A percentile compares a stretch with the other conserved stretches of the same genome.
Evolutionary conservation across 1,140 invertebrate genomes (phyloP).

Genomic region (Zaprionus ghesquierei): DNA sequence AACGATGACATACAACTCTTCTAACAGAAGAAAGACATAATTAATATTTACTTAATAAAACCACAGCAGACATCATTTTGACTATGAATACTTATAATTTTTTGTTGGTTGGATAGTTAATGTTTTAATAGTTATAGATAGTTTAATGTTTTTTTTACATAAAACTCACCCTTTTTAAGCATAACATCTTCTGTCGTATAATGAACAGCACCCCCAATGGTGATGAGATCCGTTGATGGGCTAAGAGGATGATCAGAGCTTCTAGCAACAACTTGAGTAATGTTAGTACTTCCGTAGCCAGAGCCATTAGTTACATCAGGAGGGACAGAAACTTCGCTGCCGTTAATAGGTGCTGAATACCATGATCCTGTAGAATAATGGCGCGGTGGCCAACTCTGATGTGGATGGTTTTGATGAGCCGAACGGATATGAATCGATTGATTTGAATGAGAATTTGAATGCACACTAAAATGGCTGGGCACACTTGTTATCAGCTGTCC

Average conservation of each 20-base stretch:
- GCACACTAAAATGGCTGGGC: constrained; percentile 45
- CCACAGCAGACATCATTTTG: too few relatives aligned
- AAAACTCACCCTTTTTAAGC: constrained; percentile 73
- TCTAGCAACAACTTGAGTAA: background rate
- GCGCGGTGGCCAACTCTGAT: constrained; percentile 63
- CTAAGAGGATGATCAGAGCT: constrained; percentile 50
- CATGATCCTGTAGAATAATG: constrained; percentile 68
- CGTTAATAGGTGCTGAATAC: constrained; percentile 64
- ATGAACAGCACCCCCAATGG: constrained; percentile 24
- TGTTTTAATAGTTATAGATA: too few relatives aligned
- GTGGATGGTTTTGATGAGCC: constrained; percentile 15
- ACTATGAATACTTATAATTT: too few relatives aligned
- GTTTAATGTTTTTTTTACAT: too few relatives aligned
- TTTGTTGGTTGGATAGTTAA: too few relatives aligned
- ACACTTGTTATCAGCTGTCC: constrained; percentile 35
- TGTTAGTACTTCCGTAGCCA: constrained; percentile 17
- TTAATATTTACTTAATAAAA: too few relatives aligned
- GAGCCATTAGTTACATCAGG: constrained; percentile 23
- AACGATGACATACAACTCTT: too few relatives aligned
- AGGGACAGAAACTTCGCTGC: constrained; percentile 27
- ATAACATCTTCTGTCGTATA: constrained; percentile 53
- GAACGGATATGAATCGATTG: constrained; percentile 20
- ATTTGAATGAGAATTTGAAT: constrained; percentile 15
- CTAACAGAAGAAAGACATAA: too few relatives aligned
- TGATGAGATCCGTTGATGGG: constrained; percentile 43